Evolutionary conservation across 2,113 vertebrate species (phyloP), one percentile per base, ranked within the genome.

Genomic region (Aptenodytes forsteri): DNA sequence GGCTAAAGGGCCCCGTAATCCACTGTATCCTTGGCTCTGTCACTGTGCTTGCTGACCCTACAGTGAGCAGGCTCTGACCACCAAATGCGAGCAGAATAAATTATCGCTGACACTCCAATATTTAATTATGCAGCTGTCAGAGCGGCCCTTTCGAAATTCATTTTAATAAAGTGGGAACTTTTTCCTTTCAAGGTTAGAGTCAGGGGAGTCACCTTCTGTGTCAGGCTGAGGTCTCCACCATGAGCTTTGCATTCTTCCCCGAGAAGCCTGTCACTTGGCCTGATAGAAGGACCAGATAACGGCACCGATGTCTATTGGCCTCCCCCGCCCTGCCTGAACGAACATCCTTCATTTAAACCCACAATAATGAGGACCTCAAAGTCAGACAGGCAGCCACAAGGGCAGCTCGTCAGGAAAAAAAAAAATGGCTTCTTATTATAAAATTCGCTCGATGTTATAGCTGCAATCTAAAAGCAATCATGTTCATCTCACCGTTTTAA

Each of bases 101-200:
- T 99, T 99, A 99, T 99, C 98, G 98, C 99, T 99, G 99, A 99
- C 99, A 99, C 99, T 99, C 99, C 98, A 98, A 99, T 98, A 99
- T 99, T 99, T 99, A 99, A 99, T 99, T 99, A 99, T 99, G 99
- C 99, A 98, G 99, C 99, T 99, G 99, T 99, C 99, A 99, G 99
- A 98, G 98, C 93, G 96, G 97, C 99, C 99, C 99, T 98, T 98
- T 99, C 99, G 99, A 99, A 99, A 99, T 99, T 99, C 99, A 99
- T 99, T 99, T 99, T 99, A 99, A 99, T 99, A 99, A 99, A 99
- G 99, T 99, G 98, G 98, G 98, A 98, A 98, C 99, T 99, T 99
- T 98, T 98, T 98, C 98, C 97, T 98, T 98, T 98, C 99, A 99
- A 99, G 99, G 99, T 99, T 99, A 99, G 98, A 98, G 98, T 98